Evolutionary conservation across 2,797 vertebrate species (phyloP), one percentile per base, ranked within the genome.

Genomic region (Enteromius mattozi): DNA sequence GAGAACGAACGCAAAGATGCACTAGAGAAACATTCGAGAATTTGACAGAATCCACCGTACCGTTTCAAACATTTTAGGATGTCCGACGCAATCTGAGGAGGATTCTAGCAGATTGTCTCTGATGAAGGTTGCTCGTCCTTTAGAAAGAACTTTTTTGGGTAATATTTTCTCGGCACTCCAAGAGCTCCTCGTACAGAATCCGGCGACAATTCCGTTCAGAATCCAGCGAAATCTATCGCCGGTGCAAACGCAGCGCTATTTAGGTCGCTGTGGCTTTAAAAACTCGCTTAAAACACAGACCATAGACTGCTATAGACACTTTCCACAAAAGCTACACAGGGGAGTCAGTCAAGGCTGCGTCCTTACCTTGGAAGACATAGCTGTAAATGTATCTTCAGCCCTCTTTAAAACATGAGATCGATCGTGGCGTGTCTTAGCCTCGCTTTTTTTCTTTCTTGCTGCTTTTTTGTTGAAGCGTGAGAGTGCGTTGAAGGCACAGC

Each of bases 321-420:
- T 93, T 92, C 88, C 88, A 92, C 90, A 92, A 92, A 93, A 92
- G 93, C 92, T 91, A 81, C 80, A 88, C 91, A 92, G 91, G 90
- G 92, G 82, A 83, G 82, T 61, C 82, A 90, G 91, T 90, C 68
- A 82, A 91, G 91, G 93, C 78, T 93, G 93, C 49, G 87, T 89
- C 90, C 96, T 92, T 95, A 97, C 96, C 97, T 97, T 95, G 95
- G 91, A 88, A 87, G 87, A 95, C 96, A 94, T 96, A 70, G 95
- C 92, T 92, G 94, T 92, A 92, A 89, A 81, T 92, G 92, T 93
- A 93, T 94, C 95, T 95, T 93, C 93, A 93, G 83, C 92, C 91
- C 93, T 88, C 69, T 89, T 87, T 88, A 89, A 81, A 85, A 65
- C 88, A 89, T 89, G 24, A 81, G 82, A 83, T 88, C 85, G 86